Evolutionary conservation across 2,797 vertebrate genomes (phyloP).

Genomic region (Graptemys geographica): DNA sequence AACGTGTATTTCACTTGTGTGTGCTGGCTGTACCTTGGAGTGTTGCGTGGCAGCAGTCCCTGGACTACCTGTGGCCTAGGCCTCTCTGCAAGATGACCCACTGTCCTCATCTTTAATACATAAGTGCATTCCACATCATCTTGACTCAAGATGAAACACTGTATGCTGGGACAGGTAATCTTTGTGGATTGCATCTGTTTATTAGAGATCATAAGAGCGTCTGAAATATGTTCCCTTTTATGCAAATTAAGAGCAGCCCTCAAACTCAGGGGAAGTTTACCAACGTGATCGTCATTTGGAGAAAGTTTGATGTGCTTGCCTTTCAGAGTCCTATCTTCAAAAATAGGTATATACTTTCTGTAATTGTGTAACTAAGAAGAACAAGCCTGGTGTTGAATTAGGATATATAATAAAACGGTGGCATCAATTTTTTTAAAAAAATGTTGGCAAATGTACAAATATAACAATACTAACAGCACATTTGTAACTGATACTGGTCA

Average conservation of each 20-base stretch:
- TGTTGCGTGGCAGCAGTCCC: neutral
- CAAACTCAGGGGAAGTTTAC: neutral
- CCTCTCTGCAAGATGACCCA: neutral
- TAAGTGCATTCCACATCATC: neutral
- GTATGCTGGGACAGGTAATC: neutral
- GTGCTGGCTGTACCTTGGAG: neutral
- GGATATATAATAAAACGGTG: conserved; percentile 28
- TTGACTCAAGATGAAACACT: conserved; percentile 2
- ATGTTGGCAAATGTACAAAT: conserved; percentile 33
- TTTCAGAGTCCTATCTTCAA: conserved; percentile 12
- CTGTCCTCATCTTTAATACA: neutral
- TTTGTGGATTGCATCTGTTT: neutral
- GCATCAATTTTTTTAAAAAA: conserved; percentile 7
- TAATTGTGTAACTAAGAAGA: conserved; percentile 40
- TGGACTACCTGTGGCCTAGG: neutral
- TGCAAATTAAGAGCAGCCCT: conserved; percentile 27
- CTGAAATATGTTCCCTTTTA: conserved; percentile 4
- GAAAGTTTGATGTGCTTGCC: conserved; percentile 46
- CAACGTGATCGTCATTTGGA: conserved; percentile 17
- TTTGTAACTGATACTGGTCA: conserved; percentile 4
- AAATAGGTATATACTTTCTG: neutral
- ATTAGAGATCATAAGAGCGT: neutral
- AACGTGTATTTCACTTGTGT: neutral
- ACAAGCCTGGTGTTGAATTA: conserved; percentile 29
- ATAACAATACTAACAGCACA: neutral